Evolutionary conservation across 2,888 invertebrate species (phyloP), one percentile per base, ranked within the genome.

Genomic region (Catocala sponsa): DNA sequence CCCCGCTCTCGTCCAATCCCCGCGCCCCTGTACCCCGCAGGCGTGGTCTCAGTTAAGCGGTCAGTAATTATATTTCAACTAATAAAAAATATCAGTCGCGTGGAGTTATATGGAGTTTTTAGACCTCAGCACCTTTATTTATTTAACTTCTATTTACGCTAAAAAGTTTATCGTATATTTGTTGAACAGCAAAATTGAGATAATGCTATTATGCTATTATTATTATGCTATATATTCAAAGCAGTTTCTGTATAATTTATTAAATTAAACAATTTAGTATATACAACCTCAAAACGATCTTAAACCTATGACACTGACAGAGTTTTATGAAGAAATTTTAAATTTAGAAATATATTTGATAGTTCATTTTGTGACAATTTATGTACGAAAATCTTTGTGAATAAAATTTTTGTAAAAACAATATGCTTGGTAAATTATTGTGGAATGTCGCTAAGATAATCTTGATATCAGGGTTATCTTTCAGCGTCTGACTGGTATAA

Each of bases 371-470:
- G 32, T 67, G 64, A 73, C 68, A 63, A 54, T 63, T 51, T 15
- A 51, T 12, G 57, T 61, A 55, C 49, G 69, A 70, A 70, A 72
- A 59, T 69, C 70, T 68, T 55, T 66, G 68, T 68, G 55, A 61
- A 63, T 57, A 60, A 76, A 73, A 60, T 74, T 65, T 63, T 51
- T 11, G 63, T 63, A 55, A 60, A 62, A 66, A 90, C 56, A 90
- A 80, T 79, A 91, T 90, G 91, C 82, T 76, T 78, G 79, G 84
- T 49, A 92, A 93, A 91, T 91, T 92, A 68, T 65, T 91, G 89
- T 93, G 88, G 88, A 92, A 91, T 76, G 84, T 89, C 65, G 90
- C 88, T 64, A 87, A 84, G 78, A 90, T 92, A 82, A 89, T 91
- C 80, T 79, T 89, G 76, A 70, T 91, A 58, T 88, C 89, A 65